These are phyloP conservation scores for Macropus fuliginosus DNA, from an alignment of 2,797 vertebrate species.

Conservation along the genomic window DNA sequence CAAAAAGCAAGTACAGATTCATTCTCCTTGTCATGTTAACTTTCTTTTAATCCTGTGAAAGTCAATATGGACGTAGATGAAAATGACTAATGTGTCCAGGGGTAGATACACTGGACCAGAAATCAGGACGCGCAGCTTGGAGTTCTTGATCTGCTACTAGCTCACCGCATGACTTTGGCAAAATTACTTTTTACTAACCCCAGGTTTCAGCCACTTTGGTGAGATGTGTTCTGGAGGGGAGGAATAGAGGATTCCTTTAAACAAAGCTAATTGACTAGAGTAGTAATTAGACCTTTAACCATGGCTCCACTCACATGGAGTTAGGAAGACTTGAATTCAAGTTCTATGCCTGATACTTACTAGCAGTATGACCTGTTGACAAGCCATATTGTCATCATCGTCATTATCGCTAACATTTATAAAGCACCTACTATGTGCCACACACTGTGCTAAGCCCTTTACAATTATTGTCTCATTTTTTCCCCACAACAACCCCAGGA, in stretches of 20 bases:
- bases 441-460: neutral
- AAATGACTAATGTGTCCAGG: neutral
- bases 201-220: neutral
- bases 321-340: neutral
- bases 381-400: neutral
- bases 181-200: neutral
- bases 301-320: neutral
- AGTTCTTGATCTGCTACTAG: neutral
- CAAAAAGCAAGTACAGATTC: neutral
- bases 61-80: neutral
- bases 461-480: neutral
- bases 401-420: neutral
- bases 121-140: neutral
- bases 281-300: neutral
- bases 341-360: neutral
- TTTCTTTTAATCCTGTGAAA: neutral
- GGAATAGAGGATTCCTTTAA: neutral
- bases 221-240: neutral
- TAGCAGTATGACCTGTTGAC: neutral
- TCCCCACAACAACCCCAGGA: neutral
- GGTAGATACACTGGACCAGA: neutral
- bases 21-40: neutral
- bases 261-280: neutral
- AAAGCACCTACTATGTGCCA: neutral
- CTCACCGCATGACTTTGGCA: neutral